Conservation (phyloP, 35 echinoderm and acorn worm genomes). For the Apostichopus japonicus region DNA sequence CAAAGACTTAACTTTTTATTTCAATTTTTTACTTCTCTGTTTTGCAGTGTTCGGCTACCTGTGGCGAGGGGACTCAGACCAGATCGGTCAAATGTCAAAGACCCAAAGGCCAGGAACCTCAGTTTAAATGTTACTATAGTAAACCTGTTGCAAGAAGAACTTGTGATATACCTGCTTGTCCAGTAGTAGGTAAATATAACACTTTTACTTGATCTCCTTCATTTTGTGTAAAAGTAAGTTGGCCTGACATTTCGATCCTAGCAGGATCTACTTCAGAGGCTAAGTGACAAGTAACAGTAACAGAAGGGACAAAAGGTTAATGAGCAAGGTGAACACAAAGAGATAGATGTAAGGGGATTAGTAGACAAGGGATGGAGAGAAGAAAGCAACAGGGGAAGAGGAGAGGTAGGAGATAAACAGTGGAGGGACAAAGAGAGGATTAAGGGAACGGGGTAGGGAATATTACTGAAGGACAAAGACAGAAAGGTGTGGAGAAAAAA, state of each 20-base stretch:
- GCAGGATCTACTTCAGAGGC: too few relatives aligned
- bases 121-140: not conserved
- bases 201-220: not conserved
- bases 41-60: conserved; percentile 27
- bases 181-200: not conserved
- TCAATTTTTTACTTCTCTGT: not conserved
- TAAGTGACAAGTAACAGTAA: not conserved
- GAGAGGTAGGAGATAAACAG: not conserved
- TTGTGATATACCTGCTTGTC: not conserved
- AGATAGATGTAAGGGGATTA: too few relatives aligned
- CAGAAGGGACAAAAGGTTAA: not conserved
- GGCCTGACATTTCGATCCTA: too few relatives aligned
- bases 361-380: too few relatives aligned
- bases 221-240: too few relatives aligned
- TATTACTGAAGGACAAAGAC: too few relatives aligned
- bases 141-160: conserved; percentile 16
- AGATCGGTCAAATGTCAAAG: not conserved
- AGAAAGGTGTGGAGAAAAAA: too few relatives aligned
- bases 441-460: not conserved
- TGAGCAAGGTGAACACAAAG: not conserved
- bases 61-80: not conserved
- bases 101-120: not conserved
- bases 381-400: not conserved
- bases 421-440: not conserved
- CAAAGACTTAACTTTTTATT: too few relatives aligned